A percentile compares a stretch with the other conserved stretches of the same genome.
phyloP scores from a whole-genome alignment of 2,888 invertebrate genomes.

The Odontocolon sp. region DNA sequence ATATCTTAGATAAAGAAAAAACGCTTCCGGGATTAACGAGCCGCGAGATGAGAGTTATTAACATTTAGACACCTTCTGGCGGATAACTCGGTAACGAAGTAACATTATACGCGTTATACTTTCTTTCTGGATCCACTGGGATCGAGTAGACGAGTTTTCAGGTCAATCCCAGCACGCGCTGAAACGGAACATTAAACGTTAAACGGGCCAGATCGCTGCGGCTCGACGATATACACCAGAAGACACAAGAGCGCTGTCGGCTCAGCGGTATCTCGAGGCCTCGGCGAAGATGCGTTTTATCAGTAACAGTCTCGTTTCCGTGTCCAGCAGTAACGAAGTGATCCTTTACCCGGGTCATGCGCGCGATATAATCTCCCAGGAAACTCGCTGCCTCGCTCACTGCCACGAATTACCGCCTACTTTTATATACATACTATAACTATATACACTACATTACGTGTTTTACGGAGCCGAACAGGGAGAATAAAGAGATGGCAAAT shows the following conservation, averaged over 20 bases:
- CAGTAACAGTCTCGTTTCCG: slow-evolving; percentile 69
- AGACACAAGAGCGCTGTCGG: slow-evolving; percentile 1
- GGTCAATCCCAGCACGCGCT: neutral
- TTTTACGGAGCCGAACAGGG: neutral
- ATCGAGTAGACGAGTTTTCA: slow-evolving; percentile 1
- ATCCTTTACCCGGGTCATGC: slow-evolving; percentile 61
- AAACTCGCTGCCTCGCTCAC: neutral
- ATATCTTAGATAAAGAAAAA: too few relatives aligned
- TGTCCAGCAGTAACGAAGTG: slow-evolving; percentile 64
- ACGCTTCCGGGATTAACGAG: too few relatives aligned
- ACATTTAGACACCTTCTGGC: neutral
- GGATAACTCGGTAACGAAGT: neutral
- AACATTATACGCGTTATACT: neutral
- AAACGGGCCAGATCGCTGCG: slow-evolving; percentile 5
- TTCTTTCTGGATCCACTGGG: neutral
- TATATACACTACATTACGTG: neutral
- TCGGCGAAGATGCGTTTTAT: slow-evolving; percentile 66
- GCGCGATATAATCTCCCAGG: slow-evolving; percentile 65
- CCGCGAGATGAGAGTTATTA: neutral
- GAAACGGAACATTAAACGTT: slow-evolving; percentile 17
- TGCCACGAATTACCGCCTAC: slow-evolving; percentile 45
- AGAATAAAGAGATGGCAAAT: too few relatives aligned
- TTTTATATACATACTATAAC: slow-evolving; percentile 55
- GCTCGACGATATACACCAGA: slow-evolving; percentile 12
- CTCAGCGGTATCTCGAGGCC: slow-evolving; percentile 38